These are phyloP conservation scores for Bombus breviceps DNA, from an alignment of 1,140 invertebrate genomes.

Conservation along the genomic window DNA sequence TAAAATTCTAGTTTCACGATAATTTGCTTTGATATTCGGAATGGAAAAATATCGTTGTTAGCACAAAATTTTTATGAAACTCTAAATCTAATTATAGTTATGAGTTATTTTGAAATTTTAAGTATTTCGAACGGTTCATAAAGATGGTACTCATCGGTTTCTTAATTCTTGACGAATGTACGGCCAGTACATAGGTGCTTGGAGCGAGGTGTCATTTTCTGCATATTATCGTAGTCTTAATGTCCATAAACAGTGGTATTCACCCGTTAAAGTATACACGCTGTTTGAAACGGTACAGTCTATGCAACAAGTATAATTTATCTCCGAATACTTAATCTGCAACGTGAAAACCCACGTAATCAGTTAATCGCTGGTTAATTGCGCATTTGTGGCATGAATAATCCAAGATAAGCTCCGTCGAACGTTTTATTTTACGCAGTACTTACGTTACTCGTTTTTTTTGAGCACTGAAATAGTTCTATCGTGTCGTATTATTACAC, in stretches of 20 bases:
- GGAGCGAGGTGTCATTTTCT: neutral
- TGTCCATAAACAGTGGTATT: too few species aligned
- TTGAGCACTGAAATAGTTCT: neutral
- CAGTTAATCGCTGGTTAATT: neutral
- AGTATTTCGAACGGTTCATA: neutral
- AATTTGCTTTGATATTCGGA: neutral
- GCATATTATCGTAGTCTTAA: too few species aligned
- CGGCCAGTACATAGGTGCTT: too few species aligned
- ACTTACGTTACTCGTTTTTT: neutral
- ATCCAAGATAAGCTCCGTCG: neutral
- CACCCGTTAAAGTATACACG: too few species aligned
- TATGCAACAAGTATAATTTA: neutral
- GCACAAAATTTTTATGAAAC: neutral
- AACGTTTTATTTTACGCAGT: neutral
- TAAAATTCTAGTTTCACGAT: too few species aligned
- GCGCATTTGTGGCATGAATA: too few species aligned
- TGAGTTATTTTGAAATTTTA: neutral
- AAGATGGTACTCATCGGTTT: neutral
- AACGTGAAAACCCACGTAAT: neutral
- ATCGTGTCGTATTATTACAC: neutral
- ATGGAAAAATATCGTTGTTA: neutral
- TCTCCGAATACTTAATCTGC: too few species aligned
- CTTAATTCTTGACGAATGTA: neutral
- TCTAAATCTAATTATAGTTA: neutral
- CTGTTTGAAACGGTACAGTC: neutral